phyloP scores from a whole-genome alignment of 1,140 invertebrate genomes.

The Heliconius hermathena region DNA sequence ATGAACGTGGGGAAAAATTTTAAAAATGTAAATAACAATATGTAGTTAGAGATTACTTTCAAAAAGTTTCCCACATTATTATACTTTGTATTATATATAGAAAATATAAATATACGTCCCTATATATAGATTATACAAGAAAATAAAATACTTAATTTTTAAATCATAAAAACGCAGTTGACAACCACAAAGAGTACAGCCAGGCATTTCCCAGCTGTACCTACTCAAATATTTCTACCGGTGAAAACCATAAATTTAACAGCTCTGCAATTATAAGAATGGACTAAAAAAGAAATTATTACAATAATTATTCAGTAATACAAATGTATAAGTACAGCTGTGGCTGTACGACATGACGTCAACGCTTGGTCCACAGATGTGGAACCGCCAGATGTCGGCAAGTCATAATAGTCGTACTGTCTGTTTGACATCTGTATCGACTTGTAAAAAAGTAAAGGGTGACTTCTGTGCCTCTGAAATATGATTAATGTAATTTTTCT shows the following conservation, averaged over 20 bases:
- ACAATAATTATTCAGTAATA: constrained; percentile 46
- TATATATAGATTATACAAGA: neutral
- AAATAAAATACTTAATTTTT: neutral
- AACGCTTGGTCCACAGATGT: constrained; percentile 56
- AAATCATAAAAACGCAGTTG: neutral
- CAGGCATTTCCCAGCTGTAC: neutral
- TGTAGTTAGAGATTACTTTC: no score
- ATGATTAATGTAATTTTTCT: neutral
- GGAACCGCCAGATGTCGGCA: constrained; percentile 44
- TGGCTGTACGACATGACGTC: constrained; percentile 59
- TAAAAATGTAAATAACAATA: no score
- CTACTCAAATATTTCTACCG: neutral
- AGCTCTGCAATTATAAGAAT: constrained; percentile 10
- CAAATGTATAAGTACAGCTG: constrained; percentile 40
- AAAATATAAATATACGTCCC: neutral
- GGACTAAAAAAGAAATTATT: constrained; percentile 23
- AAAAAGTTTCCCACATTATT: no score
- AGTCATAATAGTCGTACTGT: constrained; percentile 54
- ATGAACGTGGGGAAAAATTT: neutral
- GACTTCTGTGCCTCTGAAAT: constrained; percentile 8
- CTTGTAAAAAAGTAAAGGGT: constrained; percentile 45
- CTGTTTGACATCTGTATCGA: constrained; percentile 58
- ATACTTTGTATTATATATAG: neutral
- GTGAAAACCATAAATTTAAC: neutral
- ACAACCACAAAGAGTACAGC: neutral